Percentiles rank a stretch among this genome's conserved stretches.
These are phyloP conservation scores for Epinotia nisella DNA, from an alignment of 2,888 invertebrate species.

Conservation along the genomic window DNA sequence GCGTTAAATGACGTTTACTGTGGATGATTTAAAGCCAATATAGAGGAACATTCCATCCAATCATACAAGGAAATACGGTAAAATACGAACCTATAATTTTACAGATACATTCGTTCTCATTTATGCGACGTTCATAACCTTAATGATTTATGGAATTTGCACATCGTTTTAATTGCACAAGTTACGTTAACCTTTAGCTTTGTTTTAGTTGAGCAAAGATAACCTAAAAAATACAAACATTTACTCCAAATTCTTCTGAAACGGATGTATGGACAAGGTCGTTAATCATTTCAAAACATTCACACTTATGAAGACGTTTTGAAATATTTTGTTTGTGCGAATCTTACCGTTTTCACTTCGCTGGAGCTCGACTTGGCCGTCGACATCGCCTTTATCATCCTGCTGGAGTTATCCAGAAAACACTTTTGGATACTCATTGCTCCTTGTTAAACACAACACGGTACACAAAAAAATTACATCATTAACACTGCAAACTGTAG, in stretches of 20 bases:
- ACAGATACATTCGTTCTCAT: constrained; percentile 9
- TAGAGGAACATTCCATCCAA: constrained; percentile 6
- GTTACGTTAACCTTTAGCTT: constrained; percentile 37
- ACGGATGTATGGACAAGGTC: constrained; percentile 34
- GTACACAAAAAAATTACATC: constrained; percentile 73
- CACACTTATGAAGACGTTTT: constrained; percentile 21
- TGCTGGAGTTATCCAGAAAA: constrained; percentile 81
- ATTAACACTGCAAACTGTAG: constrained; percentile 62
- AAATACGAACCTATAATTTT: constrained; percentile 4
- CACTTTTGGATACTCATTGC: constrained; percentile 83
- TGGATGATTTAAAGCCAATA: constrained; percentile 24
- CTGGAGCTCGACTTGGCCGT: constrained; percentile 74
- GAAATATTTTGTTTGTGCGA: constrained; percentile 20
- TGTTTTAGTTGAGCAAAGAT: constrained; percentile 47
- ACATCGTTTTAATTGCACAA: constrained; percentile 27
- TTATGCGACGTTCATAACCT: constrained; percentile 21
- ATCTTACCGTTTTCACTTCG: constrained; percentile 79
- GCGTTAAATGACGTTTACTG: constrained; percentile 34
- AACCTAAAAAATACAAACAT: constrained; percentile 46
- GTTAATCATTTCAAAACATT: constrained; percentile 40
- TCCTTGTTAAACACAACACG: constrained; percentile 66
- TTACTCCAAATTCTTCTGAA: constrained; percentile 39
- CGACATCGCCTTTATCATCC: constrained; percentile 83
- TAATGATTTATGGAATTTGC: constrained; percentile 27
- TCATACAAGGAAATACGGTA: constrained; percentile 25